Percentiles rank a stretch among this genome's conserved stretches.
phyloP scores from a whole-genome alignment of 2,888 invertebrate species.

The Stenotaenia linearis region DNA sequence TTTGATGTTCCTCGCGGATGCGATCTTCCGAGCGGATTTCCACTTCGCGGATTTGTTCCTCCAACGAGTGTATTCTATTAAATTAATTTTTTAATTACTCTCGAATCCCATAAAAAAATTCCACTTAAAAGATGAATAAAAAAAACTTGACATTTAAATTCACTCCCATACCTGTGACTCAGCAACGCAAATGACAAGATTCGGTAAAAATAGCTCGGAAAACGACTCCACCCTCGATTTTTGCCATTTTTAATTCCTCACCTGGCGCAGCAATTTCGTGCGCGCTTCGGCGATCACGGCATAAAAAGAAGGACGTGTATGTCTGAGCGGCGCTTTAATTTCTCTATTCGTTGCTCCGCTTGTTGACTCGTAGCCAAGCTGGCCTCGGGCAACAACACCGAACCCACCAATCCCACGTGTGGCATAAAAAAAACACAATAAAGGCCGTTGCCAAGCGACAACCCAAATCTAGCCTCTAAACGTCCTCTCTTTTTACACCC shows the following conservation, averaged over 20 bases:
- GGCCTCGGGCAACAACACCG: background rate
- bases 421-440: no score
- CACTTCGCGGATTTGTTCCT: slow-evolving; percentile 78
- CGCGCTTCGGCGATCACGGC: background rate
- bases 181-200: no score
- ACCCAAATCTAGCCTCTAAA: background rate
- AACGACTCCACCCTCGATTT: background rate
- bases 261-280: background rate
- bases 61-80: slow-evolving; percentile 76
- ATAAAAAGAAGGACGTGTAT: background rate
- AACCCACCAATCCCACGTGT: background rate
- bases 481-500: background rate
- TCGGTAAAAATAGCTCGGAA: background rate
- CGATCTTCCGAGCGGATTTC: slow-evolving; percentile 69
- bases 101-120: background rate
- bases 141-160: no score
- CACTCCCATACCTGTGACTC: no score
- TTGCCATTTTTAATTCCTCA: no score
- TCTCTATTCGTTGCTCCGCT: no score
- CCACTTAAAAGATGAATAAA: no score
- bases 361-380: slow-evolving; percentile 28
- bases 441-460: background rate
- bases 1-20: slow-evolving; percentile 72
- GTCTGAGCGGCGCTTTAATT: background rate
- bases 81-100: no score